Evolutionary conservation across 2,888 invertebrate species (phyloP).

Genomic region (Dolichomitus sp.): DNA sequence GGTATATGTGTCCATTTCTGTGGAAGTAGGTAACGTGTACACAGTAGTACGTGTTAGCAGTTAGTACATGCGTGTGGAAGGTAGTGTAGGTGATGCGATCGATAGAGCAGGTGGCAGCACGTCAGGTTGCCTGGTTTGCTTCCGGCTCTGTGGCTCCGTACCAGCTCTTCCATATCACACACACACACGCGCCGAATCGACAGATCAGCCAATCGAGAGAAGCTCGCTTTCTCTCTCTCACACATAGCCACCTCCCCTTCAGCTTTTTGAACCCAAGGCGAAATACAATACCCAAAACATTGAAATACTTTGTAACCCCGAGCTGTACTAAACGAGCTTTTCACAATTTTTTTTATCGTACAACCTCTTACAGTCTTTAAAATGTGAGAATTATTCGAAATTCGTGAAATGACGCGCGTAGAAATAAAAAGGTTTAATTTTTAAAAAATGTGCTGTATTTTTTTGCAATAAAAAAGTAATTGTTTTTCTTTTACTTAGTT

Average conservation of each 20-base stretch:
- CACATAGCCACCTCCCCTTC: background rate
- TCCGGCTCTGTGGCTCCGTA: slow-evolving; percentile 75
- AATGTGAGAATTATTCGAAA: no score
- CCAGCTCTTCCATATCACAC: slow-evolving; percentile 28
- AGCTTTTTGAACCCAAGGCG: slow-evolving; percentile 32
- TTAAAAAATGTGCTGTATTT: no score
- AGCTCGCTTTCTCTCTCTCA: slow-evolving; percentile 7
- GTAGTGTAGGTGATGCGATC: slow-evolving; percentile 79
- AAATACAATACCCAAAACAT: slow-evolving; percentile 13
- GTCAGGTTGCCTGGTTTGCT: slow-evolving; percentile 80
- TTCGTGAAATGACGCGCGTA: no score
- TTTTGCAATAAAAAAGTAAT: no score
- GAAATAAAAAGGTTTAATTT: no score
- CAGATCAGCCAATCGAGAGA: slow-evolving; percentile 53
- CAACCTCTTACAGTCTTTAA: no score
- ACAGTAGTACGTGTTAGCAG: slow-evolving; percentile 20
- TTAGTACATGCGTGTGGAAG: slow-evolving; percentile 57
- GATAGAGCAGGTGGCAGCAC: slow-evolving; percentile 84
- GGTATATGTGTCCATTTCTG: slow-evolving; percentile 17
- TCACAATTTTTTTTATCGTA: background rate
- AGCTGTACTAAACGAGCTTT: background rate
- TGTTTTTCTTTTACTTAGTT: no score
- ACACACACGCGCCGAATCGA: slow-evolving; percentile 30
- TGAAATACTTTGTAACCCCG: slow-evolving; percentile 29
- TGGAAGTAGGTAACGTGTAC: background rate